Evolutionary conservation across 53 echinoderm and acorn worm species (phyloP).

Genomic region (Crossaster papposus): DNA sequence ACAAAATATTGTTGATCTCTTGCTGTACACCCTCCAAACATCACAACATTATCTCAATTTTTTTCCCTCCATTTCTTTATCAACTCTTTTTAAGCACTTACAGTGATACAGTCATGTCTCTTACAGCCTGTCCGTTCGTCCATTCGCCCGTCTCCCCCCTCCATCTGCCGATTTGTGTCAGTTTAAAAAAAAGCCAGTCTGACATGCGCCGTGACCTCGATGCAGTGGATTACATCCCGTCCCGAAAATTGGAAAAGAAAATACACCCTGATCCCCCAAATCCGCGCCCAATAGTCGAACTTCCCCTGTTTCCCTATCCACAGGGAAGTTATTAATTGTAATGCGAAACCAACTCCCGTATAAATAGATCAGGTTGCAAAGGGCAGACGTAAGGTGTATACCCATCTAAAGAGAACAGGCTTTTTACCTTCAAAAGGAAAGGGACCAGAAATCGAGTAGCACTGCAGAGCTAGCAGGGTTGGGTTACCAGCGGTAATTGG

Average conservation of each 20-base stretch:
- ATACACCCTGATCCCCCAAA: not conserved
- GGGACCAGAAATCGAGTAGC: not conserved
- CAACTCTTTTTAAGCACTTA: too few species aligned
- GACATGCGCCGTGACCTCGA: not conserved
- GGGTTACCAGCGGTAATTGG: not conserved
- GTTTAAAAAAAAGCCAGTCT: not conserved
- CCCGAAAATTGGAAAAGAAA: not conserved
- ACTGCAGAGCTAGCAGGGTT: not conserved
- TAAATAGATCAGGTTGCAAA: not conserved
- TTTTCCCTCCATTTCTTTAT: too few species aligned
- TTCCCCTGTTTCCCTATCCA: not conserved
- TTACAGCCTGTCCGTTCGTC: too few species aligned
- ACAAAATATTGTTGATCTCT: too few species aligned
- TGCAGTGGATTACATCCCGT: not conserved
- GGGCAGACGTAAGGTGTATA: slow-evolving; percentile 8
- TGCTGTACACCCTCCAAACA: too few species aligned
- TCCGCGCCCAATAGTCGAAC: not conserved
- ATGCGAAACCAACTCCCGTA: not conserved
- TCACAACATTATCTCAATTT: too few species aligned
- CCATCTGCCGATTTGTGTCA: not conserved
- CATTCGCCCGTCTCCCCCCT: too few species aligned
- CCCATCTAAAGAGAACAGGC: not conserved
- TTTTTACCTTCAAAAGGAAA: not conserved
- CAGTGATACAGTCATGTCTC: too few species aligned
- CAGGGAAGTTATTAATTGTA: slow-evolving; percentile 25